phyloP scores from a whole-genome alignment of 2,797 vertebrate genomes.

The Pterois miles region DNA sequence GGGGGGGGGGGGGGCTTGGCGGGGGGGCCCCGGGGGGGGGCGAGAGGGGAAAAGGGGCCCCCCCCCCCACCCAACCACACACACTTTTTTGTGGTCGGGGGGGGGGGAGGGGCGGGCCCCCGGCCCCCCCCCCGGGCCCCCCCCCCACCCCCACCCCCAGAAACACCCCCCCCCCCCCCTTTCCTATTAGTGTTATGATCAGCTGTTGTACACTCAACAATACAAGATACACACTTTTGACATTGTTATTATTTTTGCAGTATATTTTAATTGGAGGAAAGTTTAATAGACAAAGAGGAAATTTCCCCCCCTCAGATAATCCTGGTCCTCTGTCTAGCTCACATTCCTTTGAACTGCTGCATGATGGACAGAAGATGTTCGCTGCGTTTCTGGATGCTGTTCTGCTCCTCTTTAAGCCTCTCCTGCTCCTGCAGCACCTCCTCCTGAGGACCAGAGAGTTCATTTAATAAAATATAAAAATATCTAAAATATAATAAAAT shows the following conservation, averaged over 20 bases:
- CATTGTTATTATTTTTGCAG: background rate
- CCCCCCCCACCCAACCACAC: too few species aligned
- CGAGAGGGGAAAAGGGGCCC: too few species aligned
- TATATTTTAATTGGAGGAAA: background rate
- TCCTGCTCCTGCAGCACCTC: slow-evolving; percentile 79
- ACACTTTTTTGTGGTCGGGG: too few species aligned
- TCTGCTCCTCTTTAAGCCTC: slow-evolving; percentile 83
- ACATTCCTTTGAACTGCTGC: slow-evolving; percentile 91
- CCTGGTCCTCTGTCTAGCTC: slow-evolving; percentile 15
- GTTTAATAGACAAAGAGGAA: background rate
- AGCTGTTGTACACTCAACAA: background rate
- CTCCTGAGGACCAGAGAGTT: slow-evolving; percentile 38
- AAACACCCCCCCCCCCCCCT: too few species aligned
- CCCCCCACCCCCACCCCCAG: too few species aligned
- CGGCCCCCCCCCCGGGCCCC: too few species aligned
- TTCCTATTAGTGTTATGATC: background rate
- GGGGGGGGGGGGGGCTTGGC: too few species aligned
- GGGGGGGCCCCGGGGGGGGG: too few species aligned
- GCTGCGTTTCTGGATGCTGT: slow-evolving; percentile 81
- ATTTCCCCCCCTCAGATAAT: too few species aligned
- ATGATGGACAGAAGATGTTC: slow-evolving; percentile 88
- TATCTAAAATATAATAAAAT: too few species aligned
- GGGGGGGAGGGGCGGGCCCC: too few species aligned
- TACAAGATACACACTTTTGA: background rate
- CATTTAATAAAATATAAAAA: too few species aligned